Evolutionary conservation across 2,888 invertebrate species (phyloP), one percentile per base, ranked within the genome.

Genomic region (Cheilosia impressa): DNA sequence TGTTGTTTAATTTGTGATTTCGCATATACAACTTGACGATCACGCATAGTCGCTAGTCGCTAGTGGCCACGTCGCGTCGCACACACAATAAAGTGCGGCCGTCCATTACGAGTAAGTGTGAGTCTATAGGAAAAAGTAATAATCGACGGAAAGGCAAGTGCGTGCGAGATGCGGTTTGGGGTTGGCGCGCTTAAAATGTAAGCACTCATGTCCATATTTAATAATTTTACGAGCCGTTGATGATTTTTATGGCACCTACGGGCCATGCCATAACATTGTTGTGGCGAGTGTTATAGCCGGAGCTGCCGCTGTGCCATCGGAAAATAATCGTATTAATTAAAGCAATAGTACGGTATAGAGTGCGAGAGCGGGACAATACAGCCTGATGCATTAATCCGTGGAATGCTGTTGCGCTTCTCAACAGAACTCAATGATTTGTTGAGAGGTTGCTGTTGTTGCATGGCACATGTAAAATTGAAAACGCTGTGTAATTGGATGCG

Each of bases 151-250:
- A 79, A 73, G 63, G 68, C 79, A 69, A 78, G 73, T 81, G 85
- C 81, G 85, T 81, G 80, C 69, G 58, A n/a, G 41, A 57, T 43
- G 50, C 47, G 58, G 52, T 27, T 52, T 24, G 24, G 9, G n/a
- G 43, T 31, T 13, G 13, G 24, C 27, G 41, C 19, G 41, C 41
- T 45, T 38, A 38, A 65, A 27, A 47, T 66, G 69, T 63, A 84
- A 75, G 53, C 68, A 55, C 79, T 66, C 71, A 62, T 81, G 76
- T 68, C 85, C 76, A 85, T 85, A 81, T 85, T 81, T 85, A 85
- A 85, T 85, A 85, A 81, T 85, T 85, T 85, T 81, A 85, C 81
- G 65, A 85, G 81, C 76, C 66, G 81, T 66, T 84, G 81, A 85
- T 85, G 85, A 85, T 72, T 85, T 85, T 85, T 85, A 85, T 81